These are phyloP conservation scores for Saccostrea echinata DNA, from an alignment of 1,140 invertebrate genomes.

Conservation along the genomic window DNA sequence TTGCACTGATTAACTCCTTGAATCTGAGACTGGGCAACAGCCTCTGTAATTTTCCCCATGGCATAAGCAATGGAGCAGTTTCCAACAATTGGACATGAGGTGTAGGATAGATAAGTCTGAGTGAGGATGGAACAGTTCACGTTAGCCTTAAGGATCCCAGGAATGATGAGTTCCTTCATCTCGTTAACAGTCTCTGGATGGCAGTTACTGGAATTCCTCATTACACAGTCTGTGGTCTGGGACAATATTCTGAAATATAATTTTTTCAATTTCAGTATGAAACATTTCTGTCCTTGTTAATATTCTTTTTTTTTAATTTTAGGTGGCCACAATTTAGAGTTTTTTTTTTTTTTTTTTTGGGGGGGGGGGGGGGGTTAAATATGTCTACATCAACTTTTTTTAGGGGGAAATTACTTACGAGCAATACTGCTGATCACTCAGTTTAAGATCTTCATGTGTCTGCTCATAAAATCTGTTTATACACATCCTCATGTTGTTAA, in stretches of 20 bases:
- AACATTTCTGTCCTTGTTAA: neutral
- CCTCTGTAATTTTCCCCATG: neutral
- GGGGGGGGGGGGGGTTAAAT: too few species aligned
- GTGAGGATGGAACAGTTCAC: slow-evolving; percentile 33
- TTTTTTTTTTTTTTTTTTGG: too few species aligned
- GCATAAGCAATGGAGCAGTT: slow-evolving; percentile 1
- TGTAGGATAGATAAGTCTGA: neutral
- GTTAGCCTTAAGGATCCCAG: slow-evolving; percentile 34
- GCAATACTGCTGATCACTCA: slow-evolving; percentile 17
- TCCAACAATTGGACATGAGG: neutral
- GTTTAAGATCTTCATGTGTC: neutral
- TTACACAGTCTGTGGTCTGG: slow-evolving; percentile 9
- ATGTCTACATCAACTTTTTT: neutral
- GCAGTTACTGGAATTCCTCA: slow-evolving; percentile 46
- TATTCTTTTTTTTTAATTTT: neutral
- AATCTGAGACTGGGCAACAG: neutral
- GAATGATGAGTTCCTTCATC: slow-evolving; percentile 14
- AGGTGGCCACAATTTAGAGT: too few species aligned
- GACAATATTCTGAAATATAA: neutral
- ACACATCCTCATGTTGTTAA: slow-evolving; percentile 15
- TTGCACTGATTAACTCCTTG: neutral
- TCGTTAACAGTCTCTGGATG: slow-evolving; percentile 17
- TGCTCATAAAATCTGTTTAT: slow-evolving; percentile 27
- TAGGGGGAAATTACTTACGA: neutral
- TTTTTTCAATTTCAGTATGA: neutral